Percentiles rank a stretch among this genome's conserved stretches.
Evolutionary conservation across 2,113 vertebrate species (phyloP).

Genomic region (Hyaena hyaena): DNA sequence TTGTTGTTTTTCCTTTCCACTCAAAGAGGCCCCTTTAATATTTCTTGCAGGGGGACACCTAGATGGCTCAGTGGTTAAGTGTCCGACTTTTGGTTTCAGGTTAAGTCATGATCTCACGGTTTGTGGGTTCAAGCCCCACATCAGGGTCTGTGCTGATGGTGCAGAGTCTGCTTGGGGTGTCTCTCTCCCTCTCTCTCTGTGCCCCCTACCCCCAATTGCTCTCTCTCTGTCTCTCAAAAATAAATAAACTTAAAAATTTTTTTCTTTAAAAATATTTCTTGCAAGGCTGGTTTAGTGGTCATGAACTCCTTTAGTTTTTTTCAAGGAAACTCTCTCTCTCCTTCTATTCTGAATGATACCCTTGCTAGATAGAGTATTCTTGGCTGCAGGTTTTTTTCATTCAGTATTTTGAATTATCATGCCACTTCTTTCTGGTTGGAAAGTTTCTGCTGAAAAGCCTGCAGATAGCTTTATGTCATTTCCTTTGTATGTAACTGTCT

Average conservation of each 20-base stretch:
- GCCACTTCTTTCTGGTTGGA: neutral
- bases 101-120: too few relatives aligned
- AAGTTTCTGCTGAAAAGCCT: neutral
- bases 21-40: neutral
- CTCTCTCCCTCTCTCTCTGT: too few relatives aligned
- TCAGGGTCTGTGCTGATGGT: too few relatives aligned
- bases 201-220: too few relatives aligned
- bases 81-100: too few relatives aligned
- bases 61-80: too few relatives aligned
- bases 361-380: neutral
- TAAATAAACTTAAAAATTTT: too few relatives aligned
- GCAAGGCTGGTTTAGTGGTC: neutral
- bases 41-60: neutral
- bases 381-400: neutral
- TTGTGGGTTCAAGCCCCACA: too few relatives aligned
- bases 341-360: neutral
- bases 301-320: neutral
- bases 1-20: neutral
- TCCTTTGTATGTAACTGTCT: neutral
- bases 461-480: neutral
- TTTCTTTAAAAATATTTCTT: neutral
- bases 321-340: neutral
- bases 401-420: neutral
- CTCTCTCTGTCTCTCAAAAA: too few relatives aligned
- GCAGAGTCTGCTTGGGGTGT: too few relatives aligned